Evolutionary conservation across 64 coral and sea anemone genomes (phyloP), one percentile per base, ranked within the genome.

Genomic region (Exaiptasia diaphana): DNA sequence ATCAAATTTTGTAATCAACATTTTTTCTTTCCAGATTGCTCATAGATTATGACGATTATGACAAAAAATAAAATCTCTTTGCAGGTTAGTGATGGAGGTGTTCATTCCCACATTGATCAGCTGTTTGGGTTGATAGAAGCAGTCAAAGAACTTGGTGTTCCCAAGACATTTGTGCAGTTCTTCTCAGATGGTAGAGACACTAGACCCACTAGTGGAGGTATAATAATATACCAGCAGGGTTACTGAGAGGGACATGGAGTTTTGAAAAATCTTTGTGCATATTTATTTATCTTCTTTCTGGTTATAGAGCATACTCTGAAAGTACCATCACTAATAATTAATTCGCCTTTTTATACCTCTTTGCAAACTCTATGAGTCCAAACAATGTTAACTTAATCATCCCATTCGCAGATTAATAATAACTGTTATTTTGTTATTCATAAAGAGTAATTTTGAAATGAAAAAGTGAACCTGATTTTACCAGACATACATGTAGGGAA

Each of bases 101-200:
- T 99, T 17, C 95, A 99, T 45, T 85, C 95, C 1, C 95, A 99
- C 27, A 99, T 99, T 30, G 81, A 75, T 5, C 95, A 99, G 17
- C 82, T 99, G 44, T 91, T 93, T 49, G n/a, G 71, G 13, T 58
- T 99, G n/a, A 45, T 99, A 80, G 95, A 99, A 77, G 90, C 89
- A 82, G 74, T 88, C 2, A 93, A 99, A 44, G 80, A 93, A 67
- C 80, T 99, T 76, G 90, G 80, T 76, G 85, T 99, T 44, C 95
- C 95, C 12, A 92, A 89, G 64, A 89, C 85, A 74, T 99, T 89
- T 74, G 80, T 99, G 29, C 95, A 99, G 81, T 99, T 92, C 70
- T 99, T 99, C 48, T 83, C 95, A 75, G 95, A 99, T 99, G 95
- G 95, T 0, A 78, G 95, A 32, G 95, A 99, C 58, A 99, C 95